phyloP scores from a whole-genome alignment of 2,888 invertebrate species.

The Pollenia amentaria region DNA sequence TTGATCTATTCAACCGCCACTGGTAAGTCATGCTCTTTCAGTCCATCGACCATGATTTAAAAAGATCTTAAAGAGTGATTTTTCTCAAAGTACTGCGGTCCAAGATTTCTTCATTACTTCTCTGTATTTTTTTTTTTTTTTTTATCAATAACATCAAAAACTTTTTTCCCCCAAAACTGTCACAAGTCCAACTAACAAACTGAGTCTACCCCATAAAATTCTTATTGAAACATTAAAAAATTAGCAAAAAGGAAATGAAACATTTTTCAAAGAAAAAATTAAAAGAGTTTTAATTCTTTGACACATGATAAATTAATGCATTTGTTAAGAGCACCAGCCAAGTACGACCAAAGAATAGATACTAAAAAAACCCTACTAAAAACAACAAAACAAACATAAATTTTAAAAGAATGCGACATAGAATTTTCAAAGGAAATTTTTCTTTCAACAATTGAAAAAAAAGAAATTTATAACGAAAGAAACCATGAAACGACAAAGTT shows the following conservation, averaged over 20 bases:
- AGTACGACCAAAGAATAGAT: neutral
- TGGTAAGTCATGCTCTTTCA: no score
- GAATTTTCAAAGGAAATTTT: constrained; percentile 20
- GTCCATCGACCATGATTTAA: no score
- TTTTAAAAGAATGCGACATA: constrained; percentile 12
- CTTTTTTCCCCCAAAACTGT: no score
- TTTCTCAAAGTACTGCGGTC: no score
- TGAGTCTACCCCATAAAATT: neutral
- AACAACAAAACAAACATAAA: neutral
- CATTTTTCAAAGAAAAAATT: constrained; percentile 17
- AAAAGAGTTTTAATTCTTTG: constrained; percentile 67
- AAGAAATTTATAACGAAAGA: neutral
- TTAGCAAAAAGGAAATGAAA: neutral
- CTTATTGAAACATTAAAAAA: neutral
- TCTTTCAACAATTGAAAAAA: neutral
- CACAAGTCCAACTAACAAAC: no score
- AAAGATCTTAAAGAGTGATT: no score
- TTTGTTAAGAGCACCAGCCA: constrained; percentile 18
- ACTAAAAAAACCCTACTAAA: neutral
- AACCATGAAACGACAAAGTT: neutral
- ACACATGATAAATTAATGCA: constrained; percentile 72
- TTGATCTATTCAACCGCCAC: no score
- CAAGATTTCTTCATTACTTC: no score
- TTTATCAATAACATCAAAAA: no score
- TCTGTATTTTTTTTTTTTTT: no score